phyloP scores from a whole-genome alignment of 2,113 vertebrate species.

The Collichthys lucidus region DNA sequence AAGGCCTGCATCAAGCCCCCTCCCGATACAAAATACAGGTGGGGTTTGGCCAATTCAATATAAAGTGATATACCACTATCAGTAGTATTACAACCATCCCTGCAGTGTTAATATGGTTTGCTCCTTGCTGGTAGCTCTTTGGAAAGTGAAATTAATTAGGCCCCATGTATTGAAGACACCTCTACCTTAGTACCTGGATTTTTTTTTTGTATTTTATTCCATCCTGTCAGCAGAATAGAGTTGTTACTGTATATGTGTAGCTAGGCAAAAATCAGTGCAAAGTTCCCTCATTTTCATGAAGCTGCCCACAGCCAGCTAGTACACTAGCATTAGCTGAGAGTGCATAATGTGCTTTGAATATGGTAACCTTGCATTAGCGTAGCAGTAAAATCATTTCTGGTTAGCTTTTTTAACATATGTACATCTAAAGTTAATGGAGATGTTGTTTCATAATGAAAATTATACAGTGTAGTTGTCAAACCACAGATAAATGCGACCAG shows the following conservation, averaged over 20 bases:
- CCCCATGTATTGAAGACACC: not conserved
- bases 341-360: not conserved
- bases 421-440: not conserved
- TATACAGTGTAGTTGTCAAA: not conserved
- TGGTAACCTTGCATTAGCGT: not conserved
- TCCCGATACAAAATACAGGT: not conserved
- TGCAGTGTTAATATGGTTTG: not conserved
- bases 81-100: not conserved
- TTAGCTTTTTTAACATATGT: not conserved
- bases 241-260: not conserved
- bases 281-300: not conserved
- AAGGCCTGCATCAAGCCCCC: not conserved
- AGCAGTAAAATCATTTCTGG: not conserved
- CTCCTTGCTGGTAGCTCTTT: not conserved
- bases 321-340: not conserved
- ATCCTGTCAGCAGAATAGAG: not conserved
- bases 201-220: not conserved
- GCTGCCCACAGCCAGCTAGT: not conserved
- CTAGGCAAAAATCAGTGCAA: not conserved
- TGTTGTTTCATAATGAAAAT: too few relatives aligned
- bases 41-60: not conserved
- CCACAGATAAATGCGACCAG: not conserved
- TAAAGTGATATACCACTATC: not conserved
- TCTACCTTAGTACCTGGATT: not conserved
- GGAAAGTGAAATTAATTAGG: not conserved